Percentiles rank a stretch among this genome's conserved stretches.
phyloP scores from a whole-genome alignment of 2,888 invertebrate species.

The Eupithecia inturbata region DNA sequence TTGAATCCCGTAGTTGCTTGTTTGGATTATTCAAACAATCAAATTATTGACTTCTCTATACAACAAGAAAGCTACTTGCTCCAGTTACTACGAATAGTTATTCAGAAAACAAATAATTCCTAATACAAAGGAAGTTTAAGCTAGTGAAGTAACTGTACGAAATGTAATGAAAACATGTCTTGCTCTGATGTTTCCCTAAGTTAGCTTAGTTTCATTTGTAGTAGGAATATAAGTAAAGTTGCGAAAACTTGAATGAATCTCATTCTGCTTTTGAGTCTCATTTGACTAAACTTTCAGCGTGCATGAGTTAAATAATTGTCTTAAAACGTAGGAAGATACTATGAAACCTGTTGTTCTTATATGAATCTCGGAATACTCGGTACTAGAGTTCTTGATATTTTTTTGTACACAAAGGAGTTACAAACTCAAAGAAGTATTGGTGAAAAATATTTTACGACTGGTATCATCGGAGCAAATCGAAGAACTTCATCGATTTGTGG shows the following conservation, averaged over 20 bases:
- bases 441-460: too few species aligned
- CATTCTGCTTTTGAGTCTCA: not conserved
- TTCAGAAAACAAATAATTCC: too few species aligned
- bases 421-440: not conserved
- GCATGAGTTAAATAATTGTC: not conserved
- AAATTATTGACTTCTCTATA: too few species aligned
- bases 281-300: not conserved
- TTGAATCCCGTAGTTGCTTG: too few species aligned
- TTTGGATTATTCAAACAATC: too few species aligned
- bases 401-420: not conserved
- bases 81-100: too few species aligned
- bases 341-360: not conserved
- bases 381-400: not conserved
- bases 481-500: too few species aligned
- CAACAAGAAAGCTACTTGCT: too few species aligned
- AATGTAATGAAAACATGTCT: not conserved
- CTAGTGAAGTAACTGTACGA: not conserved
- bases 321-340: not conserved
- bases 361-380: not conserved
- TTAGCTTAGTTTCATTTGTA: not conserved
- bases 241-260: not conserved
- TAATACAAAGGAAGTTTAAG: not conserved
- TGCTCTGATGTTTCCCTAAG: not conserved
- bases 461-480: too few species aligned
- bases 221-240: not conserved